Percentiles rank a stretch among this genome's conserved stretches.
phyloP scores from a whole-genome alignment of 1,140 invertebrate genomes.

The Caenorhabditis latens region DNA sequence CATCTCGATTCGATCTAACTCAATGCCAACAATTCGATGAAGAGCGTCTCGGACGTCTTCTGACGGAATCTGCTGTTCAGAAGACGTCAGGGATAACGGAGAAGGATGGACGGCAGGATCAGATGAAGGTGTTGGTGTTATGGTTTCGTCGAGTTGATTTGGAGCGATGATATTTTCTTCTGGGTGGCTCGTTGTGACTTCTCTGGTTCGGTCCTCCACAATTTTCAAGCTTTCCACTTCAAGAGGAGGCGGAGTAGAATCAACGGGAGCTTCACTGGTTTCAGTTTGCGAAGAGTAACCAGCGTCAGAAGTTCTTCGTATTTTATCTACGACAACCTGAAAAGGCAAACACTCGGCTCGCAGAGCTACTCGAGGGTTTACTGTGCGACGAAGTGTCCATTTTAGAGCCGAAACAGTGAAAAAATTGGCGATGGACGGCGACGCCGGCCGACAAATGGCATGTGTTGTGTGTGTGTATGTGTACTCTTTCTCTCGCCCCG shows the following conservation, averaged over 20 bases:
- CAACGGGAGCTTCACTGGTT: no score
- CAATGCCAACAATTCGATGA: slow-evolving; percentile 16
- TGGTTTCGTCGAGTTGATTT: background rate
- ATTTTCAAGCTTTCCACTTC: no score
- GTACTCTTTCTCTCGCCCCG: slow-evolving; percentile 25
- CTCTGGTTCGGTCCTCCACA: no score
- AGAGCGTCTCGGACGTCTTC: background rate
- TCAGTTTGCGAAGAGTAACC: no score
- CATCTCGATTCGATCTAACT: slow-evolving; percentile 29
- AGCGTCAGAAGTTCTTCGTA: background rate
- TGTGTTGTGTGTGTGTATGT: background rate
- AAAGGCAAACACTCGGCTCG: no score
- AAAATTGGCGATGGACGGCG: background rate
- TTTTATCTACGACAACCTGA: slow-evolving; percentile 17
- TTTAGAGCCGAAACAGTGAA: slow-evolving; percentile 16
- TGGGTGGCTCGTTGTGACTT: no score
- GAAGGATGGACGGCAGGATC: no score
- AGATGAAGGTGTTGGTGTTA: background rate
- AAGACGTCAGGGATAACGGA: no score
- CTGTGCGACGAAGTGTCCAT: slow-evolving; percentile 9
- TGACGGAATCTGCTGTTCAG: no score
- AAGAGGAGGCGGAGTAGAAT: no score
- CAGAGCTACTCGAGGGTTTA: slow-evolving; percentile 29
- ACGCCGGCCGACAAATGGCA: background rate
- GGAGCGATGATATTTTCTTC: no score